phyloP scores from a whole-genome alignment of 2,113 vertebrate genomes.

The Nettapus auritus region DNA sequence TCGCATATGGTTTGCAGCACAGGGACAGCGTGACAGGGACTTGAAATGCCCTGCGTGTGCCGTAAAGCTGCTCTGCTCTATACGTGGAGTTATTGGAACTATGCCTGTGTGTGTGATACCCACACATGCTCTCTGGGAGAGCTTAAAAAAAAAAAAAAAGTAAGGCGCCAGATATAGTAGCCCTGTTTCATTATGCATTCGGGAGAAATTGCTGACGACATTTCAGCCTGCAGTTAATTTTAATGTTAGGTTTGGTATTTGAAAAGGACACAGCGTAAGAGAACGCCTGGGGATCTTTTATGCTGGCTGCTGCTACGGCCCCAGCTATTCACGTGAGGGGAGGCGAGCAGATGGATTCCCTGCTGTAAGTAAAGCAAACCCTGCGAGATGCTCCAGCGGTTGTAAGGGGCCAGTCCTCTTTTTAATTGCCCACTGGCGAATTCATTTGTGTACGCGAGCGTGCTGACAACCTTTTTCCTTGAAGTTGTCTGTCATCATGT shows the following conservation, averaged over 20 bases:
- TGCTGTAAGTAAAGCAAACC: constrained; percentile 29
- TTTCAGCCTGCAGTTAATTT: constrained; percentile 28
- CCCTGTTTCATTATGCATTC: background rate
- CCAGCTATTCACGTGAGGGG: background rate
- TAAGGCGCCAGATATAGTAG: background rate
- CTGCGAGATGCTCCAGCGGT: background rate
- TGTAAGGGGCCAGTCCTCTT: constrained; percentile 3
- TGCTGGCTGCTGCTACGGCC: background rate
- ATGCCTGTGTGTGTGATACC: background rate
- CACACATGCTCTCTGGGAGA: rapidly evolving
- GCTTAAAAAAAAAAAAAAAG: background rate
- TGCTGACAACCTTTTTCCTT: background rate
- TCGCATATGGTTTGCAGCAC: background rate
- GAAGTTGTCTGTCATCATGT: constrained; percentile 51
- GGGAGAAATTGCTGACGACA: background rate
- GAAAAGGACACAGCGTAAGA: background rate
- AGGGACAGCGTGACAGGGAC: background rate
- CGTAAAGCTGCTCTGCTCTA: rapidly evolving
- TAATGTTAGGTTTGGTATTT: constrained; percentile 18
- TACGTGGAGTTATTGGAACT: rapidly evolving
- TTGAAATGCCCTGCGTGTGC: background rate
- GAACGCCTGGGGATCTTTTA: background rate
- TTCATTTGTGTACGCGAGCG: constrained; percentile 13
- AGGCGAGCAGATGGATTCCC: constrained; percentile 2
- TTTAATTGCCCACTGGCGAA: constrained; percentile 35